Evolutionary conservation across 2,888 invertebrate species (phyloP), one percentile per base, ranked within the genome.

Genomic region (Caenorhabditis sp.): DNA sequence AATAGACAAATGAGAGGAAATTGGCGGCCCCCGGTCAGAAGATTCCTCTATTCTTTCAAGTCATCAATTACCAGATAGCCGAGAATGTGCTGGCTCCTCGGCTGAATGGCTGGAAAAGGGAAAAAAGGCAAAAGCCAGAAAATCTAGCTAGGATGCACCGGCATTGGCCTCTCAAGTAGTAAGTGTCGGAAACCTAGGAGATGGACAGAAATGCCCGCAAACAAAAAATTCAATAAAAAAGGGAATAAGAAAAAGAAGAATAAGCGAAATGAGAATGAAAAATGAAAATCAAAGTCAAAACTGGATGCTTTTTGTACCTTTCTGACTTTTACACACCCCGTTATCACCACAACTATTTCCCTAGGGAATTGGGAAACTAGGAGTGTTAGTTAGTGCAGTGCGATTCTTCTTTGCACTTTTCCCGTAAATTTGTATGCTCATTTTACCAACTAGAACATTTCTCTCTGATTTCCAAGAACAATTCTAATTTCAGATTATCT

Each of bases 121-220:
- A 13, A 26, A 15, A 22, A 28, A 32, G n/a, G 55, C 18, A 56
- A 28, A n/a, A 18, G 11, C 47, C 2, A 9, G 47, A 18, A 20
- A 9, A n/a, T n/a, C 9, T 8, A 40, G 55, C 28, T 55, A n/a
- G 55, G 28, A 28, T 26, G 55, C n/a, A 24, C 24, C 22, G 22
- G 8, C 18, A 22, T 2, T 8, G 22, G 32, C 44, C 26, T 40
- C 26, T 5, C 35, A 56, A 50, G 64, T 18, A 44, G 28, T 40
- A 47, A 22, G 22, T 55, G 18, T 8, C 35, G 65, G 65, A 65
- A 65, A 55, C 65, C 72, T 74, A 20, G 72, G 65, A 58, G 35
- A n/a, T n/a, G n/a, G n/a, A 74, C 65, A 62, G 15, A 62, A 60
- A 62, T 71, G 60, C 28, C 50, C n/a, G 18, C 22, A 20, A 26